Evolutionary conservation across 2,888 invertebrate genomes (phyloP), one percentile per base, ranked within the genome.

Genomic region (Panorpa germanica): DNA sequence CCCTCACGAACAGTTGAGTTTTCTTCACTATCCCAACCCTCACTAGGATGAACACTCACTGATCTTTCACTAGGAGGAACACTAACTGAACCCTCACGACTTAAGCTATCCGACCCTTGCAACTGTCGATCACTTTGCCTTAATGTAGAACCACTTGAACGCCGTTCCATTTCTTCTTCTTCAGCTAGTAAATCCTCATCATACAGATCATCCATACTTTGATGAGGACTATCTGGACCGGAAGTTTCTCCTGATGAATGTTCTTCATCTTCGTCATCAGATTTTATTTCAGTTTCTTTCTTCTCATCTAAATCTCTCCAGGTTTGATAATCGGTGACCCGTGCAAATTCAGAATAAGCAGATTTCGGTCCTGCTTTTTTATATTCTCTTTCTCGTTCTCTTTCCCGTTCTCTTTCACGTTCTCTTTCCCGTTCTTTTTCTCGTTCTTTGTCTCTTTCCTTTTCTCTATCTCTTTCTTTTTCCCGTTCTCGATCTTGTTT

Each of bases 241-340:
- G 83, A 83, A 9, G 86, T 86, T 43, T 78, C 82, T 3, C 85
- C 83, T 0, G 83, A 83, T 7, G 81, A 80, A 29, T 65, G 66
- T 20, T 64, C 68, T 13, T 58, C 68, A 31, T 52, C 62, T 30
- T 57, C 56, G 28, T 34, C 25, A 8, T 40, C 36, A n/a, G 37
- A 34, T 19, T 43, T 43, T 32, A 39, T 41, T 25, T 51, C 52
- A 28, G 46, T 45, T 29, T 45, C 45, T 33, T 45, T 48, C 2
- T 44, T 42, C 33, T 53, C 52, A 36, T 53, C 48, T 29, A 52
- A 46, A 28, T 53, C 48, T 18, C 49, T 50, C 49, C 57, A 55
- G 2, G 54, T 52, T 21, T 57, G 55, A 33, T 59, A 59, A 36
- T 59, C 55, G n/a, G 59, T 58, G 3, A 61, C 57, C 39, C 59